These are phyloP conservation scores for Hemicrepidius hirtus DNA, from an alignment of 2,888 invertebrate genomes.

Conservation along the genomic window DNA sequence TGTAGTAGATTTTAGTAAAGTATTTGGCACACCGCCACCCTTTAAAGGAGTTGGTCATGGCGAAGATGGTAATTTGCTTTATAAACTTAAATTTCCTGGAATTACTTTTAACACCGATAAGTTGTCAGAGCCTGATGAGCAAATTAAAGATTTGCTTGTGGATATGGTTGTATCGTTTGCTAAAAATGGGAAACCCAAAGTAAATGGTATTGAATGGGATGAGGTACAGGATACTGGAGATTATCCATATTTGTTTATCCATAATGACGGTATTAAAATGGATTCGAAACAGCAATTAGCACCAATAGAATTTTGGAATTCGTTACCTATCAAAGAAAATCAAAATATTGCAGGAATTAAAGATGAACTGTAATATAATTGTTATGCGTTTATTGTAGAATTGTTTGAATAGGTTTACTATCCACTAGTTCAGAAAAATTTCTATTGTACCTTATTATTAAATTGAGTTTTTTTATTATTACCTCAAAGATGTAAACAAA, in stretches of 20 bases:
- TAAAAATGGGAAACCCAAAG: background rate
- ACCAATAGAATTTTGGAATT: slow-evolving; percentile 26
- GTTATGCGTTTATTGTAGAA: too few relatives aligned
- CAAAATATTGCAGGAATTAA: background rate
- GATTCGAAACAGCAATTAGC: slow-evolving; percentile 5
- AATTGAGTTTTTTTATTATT: too few relatives aligned
- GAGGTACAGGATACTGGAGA: background rate
- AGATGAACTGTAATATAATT: too few relatives aligned
- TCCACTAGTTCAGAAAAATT: too few relatives aligned
- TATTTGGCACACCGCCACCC: background rate
- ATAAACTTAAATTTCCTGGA: background rate
- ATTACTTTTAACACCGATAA: background rate
- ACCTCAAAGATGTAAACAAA: too few relatives aligned
- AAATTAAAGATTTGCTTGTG: slow-evolving; percentile 25
- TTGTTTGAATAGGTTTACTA: too few relatives aligned
- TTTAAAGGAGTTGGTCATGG: slow-evolving; percentile 18
- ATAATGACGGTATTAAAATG: slow-evolving; percentile 7
- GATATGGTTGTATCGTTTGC: slow-evolving; percentile 31
- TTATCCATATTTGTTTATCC: slow-evolving; percentile 26
- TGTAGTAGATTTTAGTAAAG: background rate
- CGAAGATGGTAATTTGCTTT: slow-evolving; percentile 10
- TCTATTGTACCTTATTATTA: too few relatives aligned
- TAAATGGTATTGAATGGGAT: background rate
- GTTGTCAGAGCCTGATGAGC: slow-evolving; percentile 15
- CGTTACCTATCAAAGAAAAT: slow-evolving; percentile 26